Conservation (phyloP, 1,140 invertebrate genomes). For the Ditylenchus dipsaci region DNA sequence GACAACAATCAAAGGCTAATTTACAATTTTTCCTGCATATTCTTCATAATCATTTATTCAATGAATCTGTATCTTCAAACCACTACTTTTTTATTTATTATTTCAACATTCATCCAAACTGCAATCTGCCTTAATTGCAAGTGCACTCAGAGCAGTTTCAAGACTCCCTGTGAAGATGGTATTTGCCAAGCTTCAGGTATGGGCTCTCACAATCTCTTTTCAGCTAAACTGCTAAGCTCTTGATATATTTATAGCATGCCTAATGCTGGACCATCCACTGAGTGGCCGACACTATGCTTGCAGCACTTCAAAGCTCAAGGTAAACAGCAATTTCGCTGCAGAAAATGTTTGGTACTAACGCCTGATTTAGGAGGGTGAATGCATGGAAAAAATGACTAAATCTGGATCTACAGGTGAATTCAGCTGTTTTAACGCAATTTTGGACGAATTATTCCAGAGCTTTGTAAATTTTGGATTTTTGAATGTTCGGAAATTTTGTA, state of each 20-base stretch:
- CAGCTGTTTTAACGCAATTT: background rate
- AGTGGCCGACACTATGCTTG: constrained; percentile 29
- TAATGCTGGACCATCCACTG: constrained; percentile 32
- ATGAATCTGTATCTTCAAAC: too few species aligned
- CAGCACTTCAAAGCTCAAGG: constrained; percentile 18
- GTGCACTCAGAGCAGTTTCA: constrained; percentile 30
- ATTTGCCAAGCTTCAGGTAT: constrained; percentile 15
- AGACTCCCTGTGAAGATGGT: constrained; percentile 25
- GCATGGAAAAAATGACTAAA: constrained; percentile 34
- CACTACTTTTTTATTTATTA: constrained; percentile 13
- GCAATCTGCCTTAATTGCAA: constrained; percentile 30
- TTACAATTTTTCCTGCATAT: constrained; percentile 1
- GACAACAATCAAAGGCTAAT: background rate
- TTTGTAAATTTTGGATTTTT: too few species aligned
- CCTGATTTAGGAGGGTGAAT: constrained; percentile 29
- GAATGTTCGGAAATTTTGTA: too few species aligned
- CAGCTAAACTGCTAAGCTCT: background rate
- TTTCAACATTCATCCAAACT: background rate
- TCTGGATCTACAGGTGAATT: constrained; percentile 23
- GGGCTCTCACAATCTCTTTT: background rate
- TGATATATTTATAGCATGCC: constrained; percentile 17
- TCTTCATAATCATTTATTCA: too few species aligned
- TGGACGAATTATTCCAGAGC: background rate
- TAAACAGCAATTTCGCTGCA: constrained; percentile 5
- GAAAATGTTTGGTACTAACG: background rate